Conservation (phyloP, 2,888 invertebrate genomes). For the Ptychoptera contaminata region DNA sequence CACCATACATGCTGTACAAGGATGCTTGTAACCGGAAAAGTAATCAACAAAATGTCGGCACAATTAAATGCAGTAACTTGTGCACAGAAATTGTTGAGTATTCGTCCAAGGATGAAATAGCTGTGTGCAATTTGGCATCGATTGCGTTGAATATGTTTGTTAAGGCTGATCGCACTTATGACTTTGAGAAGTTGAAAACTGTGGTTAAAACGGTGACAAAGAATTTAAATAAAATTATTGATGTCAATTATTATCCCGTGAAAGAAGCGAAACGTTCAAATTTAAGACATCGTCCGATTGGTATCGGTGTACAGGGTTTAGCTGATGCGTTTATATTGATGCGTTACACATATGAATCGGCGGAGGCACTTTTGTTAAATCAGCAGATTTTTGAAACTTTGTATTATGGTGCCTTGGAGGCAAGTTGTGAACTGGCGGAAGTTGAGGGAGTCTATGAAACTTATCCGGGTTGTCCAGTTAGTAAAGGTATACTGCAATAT, state of each 20-base stretch:
- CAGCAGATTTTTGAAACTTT: constrained; percentile 95
- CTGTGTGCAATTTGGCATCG: constrained; percentile 96
- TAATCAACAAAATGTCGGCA: constrained; percentile 95
- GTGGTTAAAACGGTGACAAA: constrained; percentile 77
- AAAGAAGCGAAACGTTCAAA: constrained; percentile 79
- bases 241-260: constrained; percentile 90
- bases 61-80: constrained; percentile 93
- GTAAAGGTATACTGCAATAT: constrained; percentile 88
- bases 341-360: constrained; percentile 84
- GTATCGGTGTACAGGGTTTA: constrained; percentile 92
- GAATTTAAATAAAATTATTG: constrained; percentile 94
- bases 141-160: constrained; percentile 94
- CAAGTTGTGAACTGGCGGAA: constrained; percentile 86
- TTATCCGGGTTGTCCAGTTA: constrained; percentile 82
- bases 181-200: constrained; percentile 73
- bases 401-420: constrained; percentile 92
- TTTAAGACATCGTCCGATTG: constrained; percentile 68
- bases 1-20: constrained; percentile 93
- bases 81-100: constrained; percentile 98
- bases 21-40: constrained; percentile 94
- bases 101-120: constrained; percentile 80
- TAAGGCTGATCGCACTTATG: constrained; percentile 56
- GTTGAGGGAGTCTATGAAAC: constrained; percentile 76
- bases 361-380: constrained; percentile 71
- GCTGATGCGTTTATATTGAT: constrained; percentile 93